Conservation (phyloP, 37 sponge, comb jelly and placozoan species). For the Spongia lamella region DNA sequence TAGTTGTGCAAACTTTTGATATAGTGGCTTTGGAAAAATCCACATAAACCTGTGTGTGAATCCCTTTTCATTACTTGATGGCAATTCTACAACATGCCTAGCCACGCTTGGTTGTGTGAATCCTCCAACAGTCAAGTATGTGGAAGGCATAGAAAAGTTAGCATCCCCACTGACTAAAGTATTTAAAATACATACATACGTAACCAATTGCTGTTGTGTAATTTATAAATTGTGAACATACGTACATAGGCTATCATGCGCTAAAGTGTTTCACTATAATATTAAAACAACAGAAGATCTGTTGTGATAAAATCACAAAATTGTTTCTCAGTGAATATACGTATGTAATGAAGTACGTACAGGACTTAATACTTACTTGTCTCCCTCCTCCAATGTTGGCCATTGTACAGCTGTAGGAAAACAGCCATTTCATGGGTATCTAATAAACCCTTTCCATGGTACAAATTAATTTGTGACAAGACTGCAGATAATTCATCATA, state of each 20-base stretch:
- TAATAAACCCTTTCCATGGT: constrained; percentile 2
- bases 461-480: constrained; percentile 50
- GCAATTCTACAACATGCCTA: constrained; percentile 2
- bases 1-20: background rate
- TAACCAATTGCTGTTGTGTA: background rate
- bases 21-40: constrained; percentile 20
- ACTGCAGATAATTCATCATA: constrained; percentile 55
- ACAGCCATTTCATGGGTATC: constrained; percentile 43
- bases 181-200: background rate
- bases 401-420: constrained; percentile 48
- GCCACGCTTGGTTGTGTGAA: constrained; percentile 35
- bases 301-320: no score
- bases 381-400: constrained; percentile 22
- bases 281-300: no score
- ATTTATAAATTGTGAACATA: no score
- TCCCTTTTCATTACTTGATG: constrained; percentile 17
- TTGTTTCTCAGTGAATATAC: no score
- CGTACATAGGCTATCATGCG: no score
- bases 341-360: no score
- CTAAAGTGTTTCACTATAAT: no score
- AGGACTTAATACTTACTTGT: constrained; percentile 32
- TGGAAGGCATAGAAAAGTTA: constrained; percentile 4
- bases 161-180: constrained; percentile 4
- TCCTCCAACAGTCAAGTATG: constrained; percentile 19
- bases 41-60: constrained; percentile 26